These are phyloP conservation scores for Ciconia maguari DNA, from an alignment of 2,113 vertebrate species.

Conservation along the genomic window DNA sequence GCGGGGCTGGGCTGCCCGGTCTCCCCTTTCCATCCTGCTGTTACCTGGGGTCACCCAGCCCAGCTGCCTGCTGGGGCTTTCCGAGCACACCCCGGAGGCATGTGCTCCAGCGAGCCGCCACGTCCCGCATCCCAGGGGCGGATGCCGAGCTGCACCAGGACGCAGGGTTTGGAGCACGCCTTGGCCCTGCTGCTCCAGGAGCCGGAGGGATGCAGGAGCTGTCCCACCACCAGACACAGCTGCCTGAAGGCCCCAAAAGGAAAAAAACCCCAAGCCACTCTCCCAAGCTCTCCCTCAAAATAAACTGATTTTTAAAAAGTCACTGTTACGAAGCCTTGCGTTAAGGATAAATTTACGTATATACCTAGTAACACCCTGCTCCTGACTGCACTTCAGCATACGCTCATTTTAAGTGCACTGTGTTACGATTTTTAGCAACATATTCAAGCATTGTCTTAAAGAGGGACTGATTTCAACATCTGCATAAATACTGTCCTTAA, in stretches of 20 bases:
- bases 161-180: background rate
- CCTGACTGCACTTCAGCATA: background rate
- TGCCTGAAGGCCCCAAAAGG: background rate
- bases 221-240: background rate
- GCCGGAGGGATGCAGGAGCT: background rate
- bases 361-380: background rate
- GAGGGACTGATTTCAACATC: background rate
- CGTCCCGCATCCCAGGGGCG: background rate
- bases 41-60: background rate
- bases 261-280: background rate
- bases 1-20: fast-evolving
- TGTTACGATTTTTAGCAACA: background rate
- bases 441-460: background rate
- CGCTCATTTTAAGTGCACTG: background rate
- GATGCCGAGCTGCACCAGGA: background rate
- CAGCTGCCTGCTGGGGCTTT: background rate
- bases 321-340: background rate
- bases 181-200: background rate
- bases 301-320: background rate
- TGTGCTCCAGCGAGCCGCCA: background rate
- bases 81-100: background rate
- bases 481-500: background rate
- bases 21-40: background rate
- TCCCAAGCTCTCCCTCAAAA: background rate
- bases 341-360: background rate